A percentile compares a stretch with the other conserved stretches of the same genome.
Conservation (phyloP, 2,113 vertebrate species). For the Lates calcarifer region DNA sequence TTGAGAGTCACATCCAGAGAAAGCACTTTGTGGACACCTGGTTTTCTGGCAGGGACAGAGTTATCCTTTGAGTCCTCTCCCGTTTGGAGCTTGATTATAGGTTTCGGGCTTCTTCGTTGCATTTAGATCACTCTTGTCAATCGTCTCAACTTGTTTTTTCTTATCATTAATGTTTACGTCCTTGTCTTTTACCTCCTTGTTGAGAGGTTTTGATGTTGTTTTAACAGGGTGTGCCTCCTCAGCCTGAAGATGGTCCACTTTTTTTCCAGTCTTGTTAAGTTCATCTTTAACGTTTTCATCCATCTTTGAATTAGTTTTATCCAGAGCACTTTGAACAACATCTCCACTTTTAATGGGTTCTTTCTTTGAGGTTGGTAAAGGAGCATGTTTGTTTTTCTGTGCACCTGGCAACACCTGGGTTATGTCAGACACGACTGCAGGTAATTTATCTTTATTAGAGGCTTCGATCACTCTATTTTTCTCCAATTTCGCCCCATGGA, state of each 20-base stretch:
- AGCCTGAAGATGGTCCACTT: background rate
- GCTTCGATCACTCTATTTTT: background rate
- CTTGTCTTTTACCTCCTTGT: conserved; percentile 28
- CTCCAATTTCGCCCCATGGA: conserved; percentile 18
- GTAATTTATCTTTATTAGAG: background rate
- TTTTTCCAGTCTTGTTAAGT: background rate
- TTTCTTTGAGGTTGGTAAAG: background rate
- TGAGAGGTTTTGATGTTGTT: conserved; percentile 5
- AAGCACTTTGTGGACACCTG: conserved; percentile 85
- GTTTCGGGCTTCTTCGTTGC: conserved; percentile 13
- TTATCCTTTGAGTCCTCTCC: conserved; percentile 12
- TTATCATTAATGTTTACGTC: background rate
- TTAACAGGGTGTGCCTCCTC: conserved; percentile 24
- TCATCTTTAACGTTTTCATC: background rate
- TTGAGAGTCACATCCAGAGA: conserved; percentile 85
- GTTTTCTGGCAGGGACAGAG: conserved; percentile 35
- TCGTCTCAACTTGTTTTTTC: background rate
- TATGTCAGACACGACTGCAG: background rate
- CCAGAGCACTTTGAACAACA: conserved; percentile 2
- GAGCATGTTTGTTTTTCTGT: conserved; percentile 36
- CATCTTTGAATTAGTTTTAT: background rate
- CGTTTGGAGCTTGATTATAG: background rate
- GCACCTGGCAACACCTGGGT: conserved; percentile 46
- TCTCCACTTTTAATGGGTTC: background rate
- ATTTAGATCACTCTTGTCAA: conserved; percentile 2